Conservation (phyloP, 2,797 vertebrate species). For the Gorsachius magnificus region DNA sequence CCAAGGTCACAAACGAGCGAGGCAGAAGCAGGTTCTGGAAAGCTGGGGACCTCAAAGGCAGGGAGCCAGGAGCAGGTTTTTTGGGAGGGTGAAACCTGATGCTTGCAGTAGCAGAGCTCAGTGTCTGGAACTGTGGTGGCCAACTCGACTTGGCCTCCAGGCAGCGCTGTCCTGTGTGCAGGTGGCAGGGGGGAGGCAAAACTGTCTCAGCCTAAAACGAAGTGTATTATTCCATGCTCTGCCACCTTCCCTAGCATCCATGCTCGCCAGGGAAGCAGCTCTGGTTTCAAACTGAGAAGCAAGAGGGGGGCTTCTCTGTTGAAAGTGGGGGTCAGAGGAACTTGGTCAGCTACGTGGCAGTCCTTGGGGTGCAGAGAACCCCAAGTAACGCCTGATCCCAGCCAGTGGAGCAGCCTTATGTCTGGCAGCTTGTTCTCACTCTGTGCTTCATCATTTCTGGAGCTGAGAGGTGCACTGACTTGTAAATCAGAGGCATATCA, state of each 20-base stretch:
- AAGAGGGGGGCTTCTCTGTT: neutral
- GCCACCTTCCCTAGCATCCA: neutral
- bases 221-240: neutral
- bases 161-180: neutral
- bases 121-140: neutral
- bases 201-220: neutral
- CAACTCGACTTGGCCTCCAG: neutral
- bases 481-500: neutral
- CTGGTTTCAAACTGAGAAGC: neutral
- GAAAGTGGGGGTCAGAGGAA: neutral
- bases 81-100: neutral
- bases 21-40: neutral
- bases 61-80: neutral
- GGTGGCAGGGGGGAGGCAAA: neutral
- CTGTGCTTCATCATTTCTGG: neutral
- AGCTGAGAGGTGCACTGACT: neutral
- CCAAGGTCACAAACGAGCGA: rapidly evolving
- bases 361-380: neutral
- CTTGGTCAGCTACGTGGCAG: neutral
- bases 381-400: neutral
- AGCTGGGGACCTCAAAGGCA: neutral
- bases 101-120: neutral
- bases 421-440: neutral
- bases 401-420: neutral
- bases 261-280: neutral